Evolutionary conservation across 1,140 invertebrate genomes (phyloP).

Genomic region (Telenomus remus): DNA sequence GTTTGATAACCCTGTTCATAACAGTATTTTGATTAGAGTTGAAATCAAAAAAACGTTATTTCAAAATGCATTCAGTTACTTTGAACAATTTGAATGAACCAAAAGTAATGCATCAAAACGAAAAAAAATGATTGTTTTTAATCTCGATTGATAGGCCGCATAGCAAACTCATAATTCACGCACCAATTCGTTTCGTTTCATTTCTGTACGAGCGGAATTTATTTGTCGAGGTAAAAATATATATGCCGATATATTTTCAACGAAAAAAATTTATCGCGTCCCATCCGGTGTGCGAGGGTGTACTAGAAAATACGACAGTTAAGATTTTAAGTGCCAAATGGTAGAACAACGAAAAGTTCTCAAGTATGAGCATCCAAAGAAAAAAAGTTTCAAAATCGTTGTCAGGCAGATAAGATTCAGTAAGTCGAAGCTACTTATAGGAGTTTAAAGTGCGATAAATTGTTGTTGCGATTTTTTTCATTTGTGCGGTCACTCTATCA

Average conservation of each 20-base stretch:
- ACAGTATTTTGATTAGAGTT: not conserved
- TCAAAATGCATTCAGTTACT: too few relatives aligned
- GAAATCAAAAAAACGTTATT: too few relatives aligned
- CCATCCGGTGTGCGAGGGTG: not conserved
- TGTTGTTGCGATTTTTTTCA: slow-evolving; percentile 21
- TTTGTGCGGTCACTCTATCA: slow-evolving; percentile 14
- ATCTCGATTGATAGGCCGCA: too few relatives aligned
- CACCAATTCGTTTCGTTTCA: too few relatives aligned
- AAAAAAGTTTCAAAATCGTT: slow-evolving; percentile 40
- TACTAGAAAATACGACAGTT: slow-evolving; percentile 16
- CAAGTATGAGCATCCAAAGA: slow-evolving; percentile 30
- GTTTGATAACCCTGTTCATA: not conserved
- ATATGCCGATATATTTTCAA: slow-evolving; percentile 1
- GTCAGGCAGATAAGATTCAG: slow-evolving; percentile 35
- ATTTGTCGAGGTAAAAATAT: slow-evolving; percentile 13
- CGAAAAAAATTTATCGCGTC: not conserved
- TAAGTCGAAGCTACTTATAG: slow-evolving; percentile 47
- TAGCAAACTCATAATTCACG: not conserved
- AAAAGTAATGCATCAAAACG: too few relatives aligned
- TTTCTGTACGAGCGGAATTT: not conserved
- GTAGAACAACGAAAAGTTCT: slow-evolving; percentile 39
- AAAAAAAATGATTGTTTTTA: too few relatives aligned
- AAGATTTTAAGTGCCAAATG: slow-evolving; percentile 27
- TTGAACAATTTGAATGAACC: too few relatives aligned
- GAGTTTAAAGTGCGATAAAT: slow-evolving; percentile 53